Evolutionary conservation across 2,113 vertebrate species (phyloP).

Genomic region (Rhabdornis inornatus): DNA sequence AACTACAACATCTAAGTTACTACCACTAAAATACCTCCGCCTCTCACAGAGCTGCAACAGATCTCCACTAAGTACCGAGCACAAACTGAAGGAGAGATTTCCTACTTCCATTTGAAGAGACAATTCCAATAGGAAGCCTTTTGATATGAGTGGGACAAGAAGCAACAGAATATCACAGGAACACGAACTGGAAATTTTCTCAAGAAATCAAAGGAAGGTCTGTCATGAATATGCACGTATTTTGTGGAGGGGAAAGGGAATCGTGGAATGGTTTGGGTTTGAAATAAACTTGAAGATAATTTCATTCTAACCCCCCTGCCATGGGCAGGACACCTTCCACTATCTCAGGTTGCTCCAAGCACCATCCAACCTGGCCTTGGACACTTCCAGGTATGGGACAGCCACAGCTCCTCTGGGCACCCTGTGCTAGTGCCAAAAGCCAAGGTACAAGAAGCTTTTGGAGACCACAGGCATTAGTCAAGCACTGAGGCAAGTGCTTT

Average conservation of each 20-base stretch:
- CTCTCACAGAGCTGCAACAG: neutral
- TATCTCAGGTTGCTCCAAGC: neutral
- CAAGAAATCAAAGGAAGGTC: neutral
- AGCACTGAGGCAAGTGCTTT: neutral
- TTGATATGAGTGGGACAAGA: neutral
- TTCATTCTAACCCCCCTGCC: neutral
- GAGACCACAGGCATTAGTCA: neutral
- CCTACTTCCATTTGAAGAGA: neutral
- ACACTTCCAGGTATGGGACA: neutral
- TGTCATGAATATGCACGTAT: accelerated
- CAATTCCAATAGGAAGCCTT: neutral
- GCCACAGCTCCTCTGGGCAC: neutral
- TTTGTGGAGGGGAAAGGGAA: neutral
- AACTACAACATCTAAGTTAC: neutral
- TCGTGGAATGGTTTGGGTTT: neutral
- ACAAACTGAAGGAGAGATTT: neutral
- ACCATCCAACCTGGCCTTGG: neutral
- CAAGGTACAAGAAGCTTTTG: neutral
- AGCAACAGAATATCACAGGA: neutral
- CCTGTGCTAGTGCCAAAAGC: neutral
- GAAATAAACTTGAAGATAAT: neutral
- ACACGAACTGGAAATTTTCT: neutral
- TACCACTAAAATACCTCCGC: neutral
- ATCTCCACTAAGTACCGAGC: neutral
- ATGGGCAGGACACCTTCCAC: neutral